Percentiles rank a stretch among this genome's conserved stretches.
phyloP scores from a whole-genome alignment of 2,888 invertebrate genomes.

The Xestia xanthographa region DNA sequence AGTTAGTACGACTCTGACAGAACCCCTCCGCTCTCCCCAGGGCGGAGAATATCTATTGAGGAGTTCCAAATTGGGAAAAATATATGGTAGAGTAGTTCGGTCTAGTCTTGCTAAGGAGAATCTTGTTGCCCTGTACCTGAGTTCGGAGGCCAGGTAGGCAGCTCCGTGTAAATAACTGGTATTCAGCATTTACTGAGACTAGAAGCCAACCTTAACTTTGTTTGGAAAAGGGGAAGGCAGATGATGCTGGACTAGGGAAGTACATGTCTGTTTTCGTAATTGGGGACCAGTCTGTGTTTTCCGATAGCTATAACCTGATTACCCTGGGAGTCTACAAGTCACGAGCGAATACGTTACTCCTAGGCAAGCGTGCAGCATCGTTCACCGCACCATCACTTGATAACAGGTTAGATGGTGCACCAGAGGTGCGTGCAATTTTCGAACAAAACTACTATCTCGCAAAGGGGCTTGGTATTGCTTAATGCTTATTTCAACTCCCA shows the following conservation, averaged over 20 bases:
- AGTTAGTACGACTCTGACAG: too few species aligned
- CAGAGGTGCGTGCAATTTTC: background rate
- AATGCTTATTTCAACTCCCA: background rate
- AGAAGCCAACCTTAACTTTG: background rate
- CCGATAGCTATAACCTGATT: slow-evolving; percentile 31
- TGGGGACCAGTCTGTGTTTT: slow-evolving; percentile 31
- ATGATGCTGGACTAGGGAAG: background rate
- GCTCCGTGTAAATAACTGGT: background rate
- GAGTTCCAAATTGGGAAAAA: too few species aligned
- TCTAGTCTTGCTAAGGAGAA: background rate
- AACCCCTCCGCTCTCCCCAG: too few species aligned
- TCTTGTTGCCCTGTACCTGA: background rate
- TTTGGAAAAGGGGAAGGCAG: background rate
- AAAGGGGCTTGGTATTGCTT: slow-evolving; percentile 11
- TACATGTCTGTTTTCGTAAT: background rate
- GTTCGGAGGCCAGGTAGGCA: background rate
- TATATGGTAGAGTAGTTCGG: background rate
- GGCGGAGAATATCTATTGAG: too few species aligned
- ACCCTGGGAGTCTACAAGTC: slow-evolving; percentile 21
- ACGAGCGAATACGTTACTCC: slow-evolving; percentile 35
- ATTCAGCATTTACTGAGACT: background rate
- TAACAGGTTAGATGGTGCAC: slow-evolving; percentile 23
- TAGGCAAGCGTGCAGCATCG: slow-evolving; percentile 36
- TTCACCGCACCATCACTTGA: slow-evolving; percentile 12
- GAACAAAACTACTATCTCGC: background rate